phyloP scores from a whole-genome alignment of 53 echinoderm and acorn worm species.

The Hippasteria phrygiana region DNA sequence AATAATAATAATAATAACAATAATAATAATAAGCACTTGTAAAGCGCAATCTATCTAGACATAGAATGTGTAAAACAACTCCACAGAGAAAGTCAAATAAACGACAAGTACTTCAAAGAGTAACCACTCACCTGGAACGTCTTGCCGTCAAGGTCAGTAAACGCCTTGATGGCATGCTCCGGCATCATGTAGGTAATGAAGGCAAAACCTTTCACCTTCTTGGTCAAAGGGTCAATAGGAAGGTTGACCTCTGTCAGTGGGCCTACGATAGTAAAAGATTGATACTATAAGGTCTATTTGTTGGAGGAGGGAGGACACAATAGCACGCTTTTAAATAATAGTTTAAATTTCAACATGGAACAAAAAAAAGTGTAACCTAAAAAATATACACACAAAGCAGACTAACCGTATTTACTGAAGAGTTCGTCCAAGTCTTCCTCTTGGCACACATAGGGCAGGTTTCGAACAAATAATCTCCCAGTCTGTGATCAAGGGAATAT shows the following conservation, averaged over 20 bases:
- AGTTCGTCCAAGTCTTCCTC: conserved; percentile 90
- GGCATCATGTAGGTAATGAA: conserved; percentile 99
- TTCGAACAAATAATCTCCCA: conserved; percentile 91
- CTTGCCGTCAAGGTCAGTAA: conserved; percentile 91
- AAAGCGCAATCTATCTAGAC: too few relatives aligned
- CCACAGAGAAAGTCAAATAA: too few relatives aligned
- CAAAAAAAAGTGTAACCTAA: too few relatives aligned
- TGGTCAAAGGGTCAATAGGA: conserved; percentile 90
- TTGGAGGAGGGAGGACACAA: too few relatives aligned
- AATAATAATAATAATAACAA: too few relatives aligned
- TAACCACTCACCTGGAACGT: conserved; percentile 81
- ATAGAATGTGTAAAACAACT: too few relatives aligned
- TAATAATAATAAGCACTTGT: too few relatives aligned
- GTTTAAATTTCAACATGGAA: too few relatives aligned
- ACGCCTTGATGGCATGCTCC: conserved; percentile 95
- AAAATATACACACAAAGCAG: background rate
- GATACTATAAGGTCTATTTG: too few relatives aligned
- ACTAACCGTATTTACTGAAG: conserved; percentile 92
- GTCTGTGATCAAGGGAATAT: conserved; percentile 65
- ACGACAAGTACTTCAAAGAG: too few relatives aligned
- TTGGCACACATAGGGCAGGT: conserved; percentile 88
- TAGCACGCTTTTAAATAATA: too few relatives aligned
- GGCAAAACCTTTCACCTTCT: conserved; percentile 94
- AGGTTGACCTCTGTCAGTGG: conserved; percentile 92
- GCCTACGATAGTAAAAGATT: conserved; percentile 54